phyloP scores from a whole-genome alignment of 2,797 vertebrate species.

The Telmatherina bonti region DNA sequence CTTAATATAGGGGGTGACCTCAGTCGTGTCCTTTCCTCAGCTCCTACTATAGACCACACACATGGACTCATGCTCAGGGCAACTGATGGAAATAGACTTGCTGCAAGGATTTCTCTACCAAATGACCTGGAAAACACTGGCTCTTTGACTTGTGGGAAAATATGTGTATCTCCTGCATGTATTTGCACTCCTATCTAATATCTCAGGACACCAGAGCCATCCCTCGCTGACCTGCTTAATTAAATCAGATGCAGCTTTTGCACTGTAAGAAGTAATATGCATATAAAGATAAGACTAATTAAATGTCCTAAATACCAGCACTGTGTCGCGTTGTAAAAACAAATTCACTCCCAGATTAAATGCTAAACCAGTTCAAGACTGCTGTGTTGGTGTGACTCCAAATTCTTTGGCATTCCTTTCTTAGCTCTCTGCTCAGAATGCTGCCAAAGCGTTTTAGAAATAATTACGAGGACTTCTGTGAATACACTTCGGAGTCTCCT shows the following conservation, averaged over 20 bases:
- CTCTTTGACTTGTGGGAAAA: conserved; percentile 71
- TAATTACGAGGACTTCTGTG: conserved; percentile 72
- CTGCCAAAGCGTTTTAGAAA: conserved; percentile 76
- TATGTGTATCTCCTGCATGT: conserved; percentile 48
- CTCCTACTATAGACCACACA: conserved; percentile 78
- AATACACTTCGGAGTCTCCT: conserved; percentile 53
- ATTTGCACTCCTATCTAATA: conserved; percentile 47
- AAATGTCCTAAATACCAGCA: conserved; percentile 47
- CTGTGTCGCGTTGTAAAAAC: conserved; percentile 40
- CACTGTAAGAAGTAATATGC: conserved; percentile 8
- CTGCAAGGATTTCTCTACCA: conserved; percentile 81
- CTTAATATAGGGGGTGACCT: conserved; percentile 84
- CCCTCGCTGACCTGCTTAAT: conserved; percentile 35
- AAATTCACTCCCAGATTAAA: conserved; percentile 62
- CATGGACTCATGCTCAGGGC: conserved; percentile 75
- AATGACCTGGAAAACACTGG: conserved; percentile 83
- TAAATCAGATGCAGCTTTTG: conserved; percentile 34
- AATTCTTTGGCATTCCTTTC: conserved; percentile 79
- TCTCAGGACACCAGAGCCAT: conserved; percentile 33
- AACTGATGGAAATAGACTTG: conserved; percentile 81
- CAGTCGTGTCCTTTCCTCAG: conserved; percentile 76
- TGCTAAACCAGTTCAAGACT: conserved; percentile 70
- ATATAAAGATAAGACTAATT: conserved; percentile 30
- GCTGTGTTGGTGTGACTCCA: conserved; percentile 72
- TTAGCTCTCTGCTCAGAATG: conserved; percentile 47